phyloP scores from a whole-genome alignment of 2,113 vertebrate genomes.

The Notechis scutatus region DNA sequence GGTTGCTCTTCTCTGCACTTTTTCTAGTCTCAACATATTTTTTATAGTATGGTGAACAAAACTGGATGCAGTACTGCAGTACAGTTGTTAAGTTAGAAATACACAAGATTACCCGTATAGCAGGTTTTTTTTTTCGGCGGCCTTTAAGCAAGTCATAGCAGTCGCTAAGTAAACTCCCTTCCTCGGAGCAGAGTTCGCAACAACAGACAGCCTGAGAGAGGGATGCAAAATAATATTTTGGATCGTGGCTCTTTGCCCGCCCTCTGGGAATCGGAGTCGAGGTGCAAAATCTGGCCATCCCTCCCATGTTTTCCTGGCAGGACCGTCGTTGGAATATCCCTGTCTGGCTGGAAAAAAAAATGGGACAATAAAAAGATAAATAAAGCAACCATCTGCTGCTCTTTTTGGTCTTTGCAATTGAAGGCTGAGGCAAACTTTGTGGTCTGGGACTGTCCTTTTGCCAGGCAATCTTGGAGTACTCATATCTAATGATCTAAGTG shows the following conservation, averaged over 20 bases:
- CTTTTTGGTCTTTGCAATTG: background rate
- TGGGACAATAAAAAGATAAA: background rate
- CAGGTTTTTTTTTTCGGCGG: background rate
- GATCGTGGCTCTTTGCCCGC: background rate
- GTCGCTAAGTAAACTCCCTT: background rate
- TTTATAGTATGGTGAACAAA: no score
- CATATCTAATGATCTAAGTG: no score
- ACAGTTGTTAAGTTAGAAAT: no score
- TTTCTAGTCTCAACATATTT: no score
- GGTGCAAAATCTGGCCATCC: background rate
- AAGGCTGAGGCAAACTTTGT: background rate
- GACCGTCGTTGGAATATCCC: background rate
- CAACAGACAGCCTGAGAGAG: no score
- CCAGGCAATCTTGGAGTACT: background rate
- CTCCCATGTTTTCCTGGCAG: background rate
- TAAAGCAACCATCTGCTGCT: background rate
- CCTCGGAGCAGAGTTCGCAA: no score
- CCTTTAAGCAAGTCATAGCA: background rate
- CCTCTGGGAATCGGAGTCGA: background rate
- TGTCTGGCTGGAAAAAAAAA: background rate
- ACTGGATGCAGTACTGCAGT: no score
- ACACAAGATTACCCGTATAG: no score
- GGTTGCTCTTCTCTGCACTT: no score
- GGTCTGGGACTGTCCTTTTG: background rate
- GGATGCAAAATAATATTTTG: background rate